Conservation (phyloP, 1,140 invertebrate species). For the Streblospio benedicti region DNA sequence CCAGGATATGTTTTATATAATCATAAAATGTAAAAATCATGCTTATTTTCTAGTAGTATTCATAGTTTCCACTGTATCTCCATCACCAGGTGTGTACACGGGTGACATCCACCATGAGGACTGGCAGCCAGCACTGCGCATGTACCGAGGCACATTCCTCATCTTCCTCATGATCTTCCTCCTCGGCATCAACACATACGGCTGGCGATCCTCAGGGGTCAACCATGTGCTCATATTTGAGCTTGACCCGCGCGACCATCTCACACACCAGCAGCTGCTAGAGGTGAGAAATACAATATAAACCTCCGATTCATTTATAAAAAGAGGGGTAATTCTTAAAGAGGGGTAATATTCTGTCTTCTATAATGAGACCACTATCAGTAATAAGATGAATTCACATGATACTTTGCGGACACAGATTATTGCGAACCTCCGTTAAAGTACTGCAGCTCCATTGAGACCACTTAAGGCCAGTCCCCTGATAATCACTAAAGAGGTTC, state of each 20-base stretch:
- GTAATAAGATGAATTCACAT: too few species aligned
- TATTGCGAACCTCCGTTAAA: too few species aligned
- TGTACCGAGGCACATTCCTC: slow-evolving; percentile 87
- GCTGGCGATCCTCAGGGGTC: slow-evolving; percentile 95
- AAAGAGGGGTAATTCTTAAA: neutral
- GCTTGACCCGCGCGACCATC: slow-evolving; percentile 91
- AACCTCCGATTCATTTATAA: neutral
- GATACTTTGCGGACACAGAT: too few species aligned
- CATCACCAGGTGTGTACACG: slow-evolving; percentile 8
- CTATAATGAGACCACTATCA: too few species aligned
- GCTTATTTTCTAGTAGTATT: too few species aligned
- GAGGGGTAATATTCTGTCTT: too few species aligned
- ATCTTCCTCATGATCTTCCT: slow-evolving; percentile 89
- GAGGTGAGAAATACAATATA: slow-evolving; percentile 57
- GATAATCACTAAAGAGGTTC: too few species aligned
- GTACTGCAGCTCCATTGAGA: too few species aligned
- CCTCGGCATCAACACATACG: slow-evolving; percentile 93
- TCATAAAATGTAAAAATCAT: too few species aligned
- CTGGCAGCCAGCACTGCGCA: slow-evolving; percentile 48
- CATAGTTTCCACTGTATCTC: too few species aligned
- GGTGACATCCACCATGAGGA: slow-evolving; percentile 14
- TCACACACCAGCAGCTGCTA: slow-evolving; percentile 89
- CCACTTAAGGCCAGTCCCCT: too few species aligned
- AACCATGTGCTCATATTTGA: slow-evolving; percentile 99
- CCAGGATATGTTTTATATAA: too few species aligned